phyloP scores from a whole-genome alignment of 2,797 vertebrate genomes.

The Rhynchonycteris naso region DNA sequence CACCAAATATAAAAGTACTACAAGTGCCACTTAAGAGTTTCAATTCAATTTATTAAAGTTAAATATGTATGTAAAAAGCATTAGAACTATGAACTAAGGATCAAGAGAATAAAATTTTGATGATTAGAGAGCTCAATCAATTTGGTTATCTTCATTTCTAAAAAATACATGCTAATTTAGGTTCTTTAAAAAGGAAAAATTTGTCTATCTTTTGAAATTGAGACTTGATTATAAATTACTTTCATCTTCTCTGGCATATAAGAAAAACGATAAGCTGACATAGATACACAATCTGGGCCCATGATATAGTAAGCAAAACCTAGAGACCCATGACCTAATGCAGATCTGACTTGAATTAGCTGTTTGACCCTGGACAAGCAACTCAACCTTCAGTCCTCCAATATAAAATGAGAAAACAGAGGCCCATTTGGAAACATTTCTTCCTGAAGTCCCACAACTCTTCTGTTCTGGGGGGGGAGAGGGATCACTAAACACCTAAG shows the following conservation, averaged over 20 bases:
- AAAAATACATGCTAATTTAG: not conserved
- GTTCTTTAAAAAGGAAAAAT: not conserved
- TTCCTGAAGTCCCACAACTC: not conserved
- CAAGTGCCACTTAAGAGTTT: conserved; percentile 31
- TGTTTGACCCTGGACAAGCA: not conserved
- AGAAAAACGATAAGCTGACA: not conserved
- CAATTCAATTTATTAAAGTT: not conserved
- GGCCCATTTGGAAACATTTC: not conserved
- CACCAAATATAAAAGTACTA: conserved; percentile 41
- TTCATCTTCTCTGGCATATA: not conserved
- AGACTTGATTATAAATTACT: not conserved
- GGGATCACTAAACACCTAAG: not conserved
- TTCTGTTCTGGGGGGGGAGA: not conserved
- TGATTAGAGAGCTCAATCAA: not conserved
- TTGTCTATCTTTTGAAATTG: conserved; percentile 15
- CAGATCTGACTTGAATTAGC: not conserved
- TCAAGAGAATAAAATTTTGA: not conserved
- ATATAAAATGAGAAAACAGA: not conserved
- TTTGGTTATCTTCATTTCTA: not conserved
- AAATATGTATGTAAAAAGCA: conserved; percentile 23
- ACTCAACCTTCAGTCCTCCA: not conserved
- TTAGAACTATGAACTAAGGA: conserved; percentile 23
- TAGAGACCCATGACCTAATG: not conserved
- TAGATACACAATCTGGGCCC: not conserved
- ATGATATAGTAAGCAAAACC: not conserved